Evolutionary conservation across 2,113 vertebrate species (phyloP), one percentile per base, ranked within the genome.

Genomic region (Cacatua alba): DNA sequence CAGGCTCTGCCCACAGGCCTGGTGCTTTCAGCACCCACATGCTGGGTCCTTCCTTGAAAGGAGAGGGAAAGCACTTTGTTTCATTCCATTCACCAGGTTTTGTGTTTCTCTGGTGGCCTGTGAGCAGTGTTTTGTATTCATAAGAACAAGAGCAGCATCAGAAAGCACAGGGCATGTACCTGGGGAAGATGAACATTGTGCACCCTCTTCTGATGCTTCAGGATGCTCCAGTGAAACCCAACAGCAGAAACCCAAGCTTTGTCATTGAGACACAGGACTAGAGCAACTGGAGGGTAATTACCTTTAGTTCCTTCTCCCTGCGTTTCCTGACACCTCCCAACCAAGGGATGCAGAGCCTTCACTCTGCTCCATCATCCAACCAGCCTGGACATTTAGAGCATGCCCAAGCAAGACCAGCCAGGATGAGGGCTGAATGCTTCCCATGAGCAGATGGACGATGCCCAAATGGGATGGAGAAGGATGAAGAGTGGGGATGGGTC

Each of bases 371-470:
- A 39, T 51, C 83, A 81, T 18, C 35, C 68, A 44, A 4, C 53
- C 41, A 62, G 46, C 37, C 31, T 17, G 26, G 35, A 44, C 10
- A 28, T 49, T 52, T 4, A 53, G 65, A 35, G 25, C 12, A 7
- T 43, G 37, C 7, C 29, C 48, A 84, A 6, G 24, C 13, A 62
- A 84, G 43, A 9, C 19, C 43, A 37, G 52, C 25, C 74, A 35
- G 23, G 65, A 76, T 25, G 44, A 75, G n/a, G 9, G 52, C 21
- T 5, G 5, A 78, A 28, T 3, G 26, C 51, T 79, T 29, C 48
- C 70, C 33, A 10, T 41, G 29, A 5, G 8, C 0, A 0, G 64
- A 57, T 18, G 31, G 48, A 6, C 2, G 9, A 20, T 39, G 39
- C 23, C 44, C 62, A 35, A 39, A n/a, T 7, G 48, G 68, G 37